A percentile compares a stretch with the other conserved stretches of the same genome.
These are phyloP conservation scores for Arothron firmamentum DNA, from an alignment of 2,113 vertebrate species.

Conservation along the genomic window DNA sequence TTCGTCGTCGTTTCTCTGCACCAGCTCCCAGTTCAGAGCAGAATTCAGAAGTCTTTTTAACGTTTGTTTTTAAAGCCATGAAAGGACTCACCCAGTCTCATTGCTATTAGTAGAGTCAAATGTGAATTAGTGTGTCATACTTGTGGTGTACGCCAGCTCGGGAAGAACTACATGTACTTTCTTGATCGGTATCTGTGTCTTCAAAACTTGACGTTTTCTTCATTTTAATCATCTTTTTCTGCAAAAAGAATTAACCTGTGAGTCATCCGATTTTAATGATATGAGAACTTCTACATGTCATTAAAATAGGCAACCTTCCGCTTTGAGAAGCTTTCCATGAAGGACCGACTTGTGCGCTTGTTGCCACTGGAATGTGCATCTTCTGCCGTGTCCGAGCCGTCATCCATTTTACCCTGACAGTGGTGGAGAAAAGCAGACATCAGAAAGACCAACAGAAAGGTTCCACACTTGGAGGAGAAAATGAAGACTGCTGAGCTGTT, in stretches of 20 bases:
- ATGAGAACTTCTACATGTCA: background rate
- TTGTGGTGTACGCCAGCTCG: conserved; percentile 77
- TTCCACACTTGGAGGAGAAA: too few relatives aligned
- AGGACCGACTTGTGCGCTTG: conserved; percentile 76
- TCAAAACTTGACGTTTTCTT: conserved; percentile 87
- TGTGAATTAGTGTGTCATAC: conserved; percentile 69
- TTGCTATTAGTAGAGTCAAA: background rate
- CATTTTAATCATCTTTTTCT: conserved; percentile 89
- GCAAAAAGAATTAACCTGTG: conserved; percentile 4
- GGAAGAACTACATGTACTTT: conserved; percentile 77
- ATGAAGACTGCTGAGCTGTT: background rate
- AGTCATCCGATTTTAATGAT: too few relatives aligned
- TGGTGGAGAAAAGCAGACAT: too few relatives aligned
- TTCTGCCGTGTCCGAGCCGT: conserved; percentile 78
- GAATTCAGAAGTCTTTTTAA: too few relatives aligned
- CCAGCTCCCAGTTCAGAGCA: too few relatives aligned
- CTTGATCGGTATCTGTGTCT: conserved; percentile 84
- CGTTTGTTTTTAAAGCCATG: too few relatives aligned
- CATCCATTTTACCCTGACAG: conserved; percentile 80
- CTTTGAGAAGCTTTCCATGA: conserved; percentile 88
- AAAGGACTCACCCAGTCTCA: too few relatives aligned
- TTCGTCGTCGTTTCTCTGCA: too few relatives aligned
- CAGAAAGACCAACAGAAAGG: too few relatives aligned
- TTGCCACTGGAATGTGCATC: conserved; percentile 71
- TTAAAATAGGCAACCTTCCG: conserved; percentile 77